Evolutionary conservation across 1,140 invertebrate genomes (phyloP), one percentile per base, ranked within the genome.

Genomic region (Drosophila bocqueti): DNA sequence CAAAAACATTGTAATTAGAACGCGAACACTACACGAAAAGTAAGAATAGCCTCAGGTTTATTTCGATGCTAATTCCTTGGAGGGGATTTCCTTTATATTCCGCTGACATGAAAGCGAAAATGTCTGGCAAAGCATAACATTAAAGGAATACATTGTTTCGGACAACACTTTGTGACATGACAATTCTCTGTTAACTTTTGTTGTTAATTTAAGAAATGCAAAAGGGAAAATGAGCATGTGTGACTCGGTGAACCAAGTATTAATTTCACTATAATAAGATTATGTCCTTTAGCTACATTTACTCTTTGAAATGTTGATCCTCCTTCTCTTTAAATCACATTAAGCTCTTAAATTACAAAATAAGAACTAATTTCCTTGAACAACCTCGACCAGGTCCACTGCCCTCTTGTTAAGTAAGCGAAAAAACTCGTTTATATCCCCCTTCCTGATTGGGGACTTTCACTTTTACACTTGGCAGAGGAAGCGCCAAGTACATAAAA

Each of bases 1-100:
- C 73, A 45, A 67, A 42, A 67, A 60, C 63, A 76, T 87, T 87
- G 52, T 87, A 86, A 87, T 87, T 86, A 83, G 79, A 87, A 72
- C 57, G 38, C 54, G 46, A 74, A 73, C 71, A 73, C 67, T 61
- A 61, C 66, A 80, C 61, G 67, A 34, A 83, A 57, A 72, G 31
- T 67, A 79, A 49, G 47, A 65, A 68, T 73, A 31, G 54, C 47
- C 63, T 24, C 45, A n/a, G 38, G 47, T 3, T 46, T 84, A 84
- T 68, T 73, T 64, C 79, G 18, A 73, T 77, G 77, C 55, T 85
- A 81, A 84, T 81, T 79, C 72, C 26, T 68, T 26, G 46, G 42
- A 13, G 49, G 64, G 47, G 71, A 66, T 75, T 75, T 38, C 38
- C 24, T 59, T 83, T 79, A 83, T 83, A 62, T 66, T 43, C 11